These are phyloP conservation scores for Conomelus anceps DNA, from an alignment of 2,888 invertebrate genomes.

Conservation along the genomic window DNA sequence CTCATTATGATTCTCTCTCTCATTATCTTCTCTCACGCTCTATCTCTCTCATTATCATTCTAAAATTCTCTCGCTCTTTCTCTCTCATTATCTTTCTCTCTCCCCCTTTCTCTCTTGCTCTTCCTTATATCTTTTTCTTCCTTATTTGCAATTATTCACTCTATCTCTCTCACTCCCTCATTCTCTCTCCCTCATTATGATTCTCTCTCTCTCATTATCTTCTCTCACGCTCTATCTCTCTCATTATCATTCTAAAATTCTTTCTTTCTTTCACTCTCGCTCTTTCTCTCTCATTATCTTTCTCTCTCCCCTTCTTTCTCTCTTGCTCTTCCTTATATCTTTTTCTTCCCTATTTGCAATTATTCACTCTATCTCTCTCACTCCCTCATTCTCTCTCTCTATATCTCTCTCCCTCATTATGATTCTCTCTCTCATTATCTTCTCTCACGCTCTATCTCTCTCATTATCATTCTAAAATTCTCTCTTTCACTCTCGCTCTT, in stretches of 20 bases:
- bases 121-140: background rate
- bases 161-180: no score
- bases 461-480: background rate
- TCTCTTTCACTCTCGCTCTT: background rate
- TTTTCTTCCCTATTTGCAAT: background rate
- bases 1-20: background rate
- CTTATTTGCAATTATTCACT: no score
- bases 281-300: background rate
- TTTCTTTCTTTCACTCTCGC: no score
- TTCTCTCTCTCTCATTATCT: no score
- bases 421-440: background rate
- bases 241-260: no score
- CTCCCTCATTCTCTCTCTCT: background rate
- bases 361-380: background rate
- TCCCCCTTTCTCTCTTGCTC: background rate
- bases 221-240: no score
- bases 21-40: background rate
- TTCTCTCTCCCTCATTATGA: no score
- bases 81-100: background rate
- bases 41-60: background rate
- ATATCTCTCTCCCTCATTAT: background rate
- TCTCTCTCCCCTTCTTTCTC: background rate
- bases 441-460: background rate
- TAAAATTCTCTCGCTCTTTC: background rate
- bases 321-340: background rate